Percentiles rank a stretch among this genome's conserved stretches.
phyloP scores from a whole-genome alignment of 2,797 vertebrate genomes.

The Chelidonichthys spinosus region DNA sequence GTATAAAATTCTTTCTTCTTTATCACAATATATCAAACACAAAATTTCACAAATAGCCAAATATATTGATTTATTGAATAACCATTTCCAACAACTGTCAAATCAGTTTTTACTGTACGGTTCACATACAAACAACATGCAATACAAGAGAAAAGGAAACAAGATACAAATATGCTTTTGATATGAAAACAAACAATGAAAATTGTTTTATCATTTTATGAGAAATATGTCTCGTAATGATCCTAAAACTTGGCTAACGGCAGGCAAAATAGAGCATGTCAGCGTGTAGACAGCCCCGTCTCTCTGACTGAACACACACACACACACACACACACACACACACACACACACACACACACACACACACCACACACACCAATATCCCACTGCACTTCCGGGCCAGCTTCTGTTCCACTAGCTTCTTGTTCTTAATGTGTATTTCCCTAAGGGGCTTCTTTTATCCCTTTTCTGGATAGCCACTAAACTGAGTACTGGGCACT shows the following conservation, averaged over 20 bases:
- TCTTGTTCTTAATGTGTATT: conserved; percentile 9
- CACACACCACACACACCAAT: neutral
- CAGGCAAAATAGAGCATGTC: conserved; percentile 42
- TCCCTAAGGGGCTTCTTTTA: neutral
- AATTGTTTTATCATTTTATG: conserved; percentile 32
- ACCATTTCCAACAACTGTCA: conserved; percentile 56
- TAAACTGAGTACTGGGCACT: neutral
- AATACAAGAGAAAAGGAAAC: conserved; percentile 62
- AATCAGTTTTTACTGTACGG: conserved; percentile 48
- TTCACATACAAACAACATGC: conserved; percentile 68
- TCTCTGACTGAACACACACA: neutral
- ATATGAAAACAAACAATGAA: conserved; percentile 39
- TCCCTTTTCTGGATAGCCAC: neutral
- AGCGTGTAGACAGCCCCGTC: conserved; percentile 13
- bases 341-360: conserved; percentile 14
- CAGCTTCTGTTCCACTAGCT: conserved; percentile 25
- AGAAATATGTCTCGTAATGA: conserved; percentile 27
- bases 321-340: conserved; percentile 6
- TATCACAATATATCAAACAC: neutral
- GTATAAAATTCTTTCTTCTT: neutral
- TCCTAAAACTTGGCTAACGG: conserved; percentile 20
- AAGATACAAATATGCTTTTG: conserved; percentile 40
- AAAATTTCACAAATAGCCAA: conserved; percentile 40
- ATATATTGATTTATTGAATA: conserved; percentile 69
- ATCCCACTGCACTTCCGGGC: conserved; percentile 2